Base-by-base conservation (phyloP, 2,113 vertebrate genomes). In the Gulo gulo region DNA sequence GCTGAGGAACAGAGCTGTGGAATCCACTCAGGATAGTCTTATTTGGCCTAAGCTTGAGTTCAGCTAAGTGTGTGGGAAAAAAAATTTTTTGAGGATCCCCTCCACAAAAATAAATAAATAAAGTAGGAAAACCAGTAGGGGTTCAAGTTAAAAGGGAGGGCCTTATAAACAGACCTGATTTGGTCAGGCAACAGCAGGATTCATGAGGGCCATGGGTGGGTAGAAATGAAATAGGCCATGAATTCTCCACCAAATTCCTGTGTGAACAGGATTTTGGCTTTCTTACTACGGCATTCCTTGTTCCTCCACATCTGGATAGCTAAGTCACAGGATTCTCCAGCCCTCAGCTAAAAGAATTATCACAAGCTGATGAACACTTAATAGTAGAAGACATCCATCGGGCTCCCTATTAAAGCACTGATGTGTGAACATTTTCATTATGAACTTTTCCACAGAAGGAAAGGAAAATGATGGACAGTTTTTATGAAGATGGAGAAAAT, bases 221-320 rank as follows among this genome's bases (percentile, higher is more conserved):
- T 95, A 80, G 80, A 97, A 96, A 95, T 97, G 97, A 97, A 96
- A 97, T 90, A 97, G 96, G 78, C 96, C 96, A 92, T 98, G 80
- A 87, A 82, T 95, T 83, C 61, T 61, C 59, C 71, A 97, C n/a
- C 39, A 97, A 86, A 96, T 97, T 96, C 76, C 74, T 95, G 88
- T 92, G 42, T 34, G 92, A 78, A 95, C 59, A 71, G 34, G 50
- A 90, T 76, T 95, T 92, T 21, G 59, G 26, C n/a, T 5, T 80
- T 88, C 7, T 47, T 93, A 18, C 26, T 65, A 76, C 31, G 6
- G 31, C 31, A 95, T 82, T 95, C 20, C 57, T 42, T 94, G 23
- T 59, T 87, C 42, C 26, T 96, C 20, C 3, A 52, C 47, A 34
- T 92, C 24, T 59, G 83, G 31, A 59, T 83, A 85, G 50, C 29